A percentile compares a stretch with the other conserved stretches of the same genome.
Evolutionary conservation across 2,113 vertebrate genomes (phyloP).

Genomic region (Otus sunia): DNA sequence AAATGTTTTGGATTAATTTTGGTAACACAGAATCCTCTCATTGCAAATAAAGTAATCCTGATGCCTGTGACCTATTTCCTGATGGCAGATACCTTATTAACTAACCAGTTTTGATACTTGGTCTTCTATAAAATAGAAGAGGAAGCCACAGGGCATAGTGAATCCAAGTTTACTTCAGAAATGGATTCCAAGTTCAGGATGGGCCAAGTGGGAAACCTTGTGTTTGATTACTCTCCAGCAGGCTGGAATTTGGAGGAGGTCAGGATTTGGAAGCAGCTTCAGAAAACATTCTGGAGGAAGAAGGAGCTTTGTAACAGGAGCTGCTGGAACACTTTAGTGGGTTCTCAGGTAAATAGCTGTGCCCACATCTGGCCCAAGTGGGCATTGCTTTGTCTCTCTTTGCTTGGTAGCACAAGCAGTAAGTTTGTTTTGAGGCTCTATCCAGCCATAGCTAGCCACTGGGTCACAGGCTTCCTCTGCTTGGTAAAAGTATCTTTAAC

Average conservation of each 20-base stretch:
- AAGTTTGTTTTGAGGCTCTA: not conserved
- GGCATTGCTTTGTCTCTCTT: not conserved
- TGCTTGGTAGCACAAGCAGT: not conserved
- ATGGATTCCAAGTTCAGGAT: not conserved
- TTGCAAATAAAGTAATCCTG: not conserved
- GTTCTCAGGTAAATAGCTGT: not conserved
- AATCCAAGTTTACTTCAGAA: not conserved
- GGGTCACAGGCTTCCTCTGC: not conserved
- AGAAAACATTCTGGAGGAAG: not conserved
- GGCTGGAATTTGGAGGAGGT: not conserved
- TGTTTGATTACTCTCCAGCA: not conserved
- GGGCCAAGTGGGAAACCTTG: not conserved
- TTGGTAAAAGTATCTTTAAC: not conserved
- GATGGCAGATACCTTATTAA: not conserved
- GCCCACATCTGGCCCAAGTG: not conserved
- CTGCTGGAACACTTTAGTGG: not conserved
- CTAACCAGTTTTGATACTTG: not conserved
- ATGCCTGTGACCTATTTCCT: not conserved
- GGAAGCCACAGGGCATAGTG: not conserved
- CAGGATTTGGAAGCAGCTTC: not conserved
- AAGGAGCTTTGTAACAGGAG: not conserved
- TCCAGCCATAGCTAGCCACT: not conserved
- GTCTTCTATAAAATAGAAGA: not conserved
- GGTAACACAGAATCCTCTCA: not conserved
- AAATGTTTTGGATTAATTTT: not conserved